Percentiles rank a stretch among this genome's conserved stretches.
These are phyloP conservation scores for Poicephalus meyeri DNA, from an alignment of 2,113 vertebrate genomes.

Conservation along the genomic window DNA sequence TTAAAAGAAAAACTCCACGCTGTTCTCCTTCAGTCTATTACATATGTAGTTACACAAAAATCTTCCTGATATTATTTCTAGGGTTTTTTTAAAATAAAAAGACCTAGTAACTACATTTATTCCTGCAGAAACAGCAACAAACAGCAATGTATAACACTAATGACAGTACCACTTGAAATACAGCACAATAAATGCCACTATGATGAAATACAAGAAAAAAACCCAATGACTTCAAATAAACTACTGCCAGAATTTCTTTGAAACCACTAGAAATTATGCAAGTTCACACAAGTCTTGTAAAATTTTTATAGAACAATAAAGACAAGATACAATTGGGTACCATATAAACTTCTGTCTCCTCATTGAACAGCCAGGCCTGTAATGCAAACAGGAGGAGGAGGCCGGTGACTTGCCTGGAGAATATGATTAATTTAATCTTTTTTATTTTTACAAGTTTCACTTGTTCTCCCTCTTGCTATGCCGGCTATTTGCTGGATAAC, in stretches of 20 bases:
- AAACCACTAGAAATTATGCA: background rate
- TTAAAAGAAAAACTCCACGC: background rate
- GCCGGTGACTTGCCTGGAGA: background rate
- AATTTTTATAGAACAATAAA: background rate
- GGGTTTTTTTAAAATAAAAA: background rate
- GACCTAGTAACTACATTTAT: background rate
- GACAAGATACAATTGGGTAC: background rate
- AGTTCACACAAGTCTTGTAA: background rate
- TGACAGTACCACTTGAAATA: background rate
- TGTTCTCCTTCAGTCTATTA: background rate
- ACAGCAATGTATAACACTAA: background rate
- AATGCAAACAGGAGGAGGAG: background rate
- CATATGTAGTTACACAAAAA: background rate
- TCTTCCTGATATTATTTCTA: background rate
- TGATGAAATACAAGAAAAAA: background rate
- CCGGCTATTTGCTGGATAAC: background rate
- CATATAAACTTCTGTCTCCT: background rate
- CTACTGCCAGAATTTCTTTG: background rate
- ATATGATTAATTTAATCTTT: background rate
- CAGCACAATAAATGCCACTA: background rate
- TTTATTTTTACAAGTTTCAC: background rate
- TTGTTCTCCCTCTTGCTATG: background rate
- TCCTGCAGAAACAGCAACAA: background rate
- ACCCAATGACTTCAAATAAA: background rate
- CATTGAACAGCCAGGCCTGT: background rate